Base-by-base conservation (phyloP, 1,140 invertebrate species). In the Mya arenaria region DNA sequence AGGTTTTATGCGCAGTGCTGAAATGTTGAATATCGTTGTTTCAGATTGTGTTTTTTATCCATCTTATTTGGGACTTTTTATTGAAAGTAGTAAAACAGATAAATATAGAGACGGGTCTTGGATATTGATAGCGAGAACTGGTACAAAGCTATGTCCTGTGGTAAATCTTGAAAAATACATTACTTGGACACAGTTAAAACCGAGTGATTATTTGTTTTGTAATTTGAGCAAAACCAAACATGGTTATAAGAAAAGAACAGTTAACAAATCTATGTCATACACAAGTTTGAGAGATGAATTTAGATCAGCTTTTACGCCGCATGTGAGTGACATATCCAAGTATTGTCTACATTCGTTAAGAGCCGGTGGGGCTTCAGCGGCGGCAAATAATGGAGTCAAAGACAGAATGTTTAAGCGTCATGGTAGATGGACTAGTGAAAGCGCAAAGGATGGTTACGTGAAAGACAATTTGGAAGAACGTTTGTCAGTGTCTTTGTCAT, bases 11-110 rank as follows among this genome's bases (percentile, higher is more conserved):
- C 39, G 84, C 52, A 68, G 63, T 71, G 39, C 41, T 34, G 81
- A 77, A 72, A 32, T 72, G 15, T 55, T 66, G 19, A 81, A 81
- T 44, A 60, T 84, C n/a, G 34, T 19, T 13, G 17, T 34, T 17
- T 74, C 68, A 36, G 75, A 84, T 58, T 68, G 79, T 13, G 13
- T 36, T 44, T 65, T 80, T 41, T 48, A 73, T 41, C 13, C 13
- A 13, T 19, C 4, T 8, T 80, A 68, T 58, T 39, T 83, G 65
- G 39, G 25, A 19, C 41, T 84, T 68, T 68, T 56, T 30, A 80
- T 84, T 15, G 68, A 58, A 34, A n/a, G n/a, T 41, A 65, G 74
- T 48, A 79, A 79, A n/a, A 84, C 82, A 30, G 82, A 84, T 30
- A 56, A 72, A 30, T 84, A 84, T n/a, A 73, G 60, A 66, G 56